Base-by-base conservation (phyloP, 2,888 invertebrate genomes). In the Lucinisca nassula region DNA sequence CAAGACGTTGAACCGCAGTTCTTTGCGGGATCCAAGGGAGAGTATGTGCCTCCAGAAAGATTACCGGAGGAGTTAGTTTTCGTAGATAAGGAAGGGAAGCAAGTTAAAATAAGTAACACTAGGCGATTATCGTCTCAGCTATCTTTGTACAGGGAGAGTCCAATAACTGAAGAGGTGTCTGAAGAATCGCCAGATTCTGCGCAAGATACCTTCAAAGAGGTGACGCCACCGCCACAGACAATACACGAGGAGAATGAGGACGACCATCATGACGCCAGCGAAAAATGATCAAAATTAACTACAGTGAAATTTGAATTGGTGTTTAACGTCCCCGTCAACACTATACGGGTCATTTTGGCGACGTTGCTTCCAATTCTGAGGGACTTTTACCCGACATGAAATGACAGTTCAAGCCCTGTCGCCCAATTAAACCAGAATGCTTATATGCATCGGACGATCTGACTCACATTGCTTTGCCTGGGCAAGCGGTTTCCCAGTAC, bases 1-100 rank as follows among this genome's bases (percentile, higher is more conserved):
- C 94, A 94, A 82, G 90, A 90, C 51, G 92, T 91, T 0, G 93
- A 92, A 70, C 94, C 94, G 0, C 58, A 92, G 12, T 94, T 94
- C 76, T 94, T 94, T 58, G 94, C 94, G 24, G 94, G 94, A 0
- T 89, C 89, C 17, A 88, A 84, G 4, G 85, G 88, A 0, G 80
- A 84, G 30, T 94, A 94, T 82, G 82, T 86, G 14, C 81, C 94
- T 38, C 94, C 94, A 4, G 93, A 93, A 24, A 87, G 92, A 74
- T 80, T 94, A 17, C 94, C 94, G 0, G 92, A 92, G 27, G 89
- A 90, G 45, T 74, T 93, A 14, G 90, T 91, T 0, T 92, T 92
- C 84, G 89, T 88, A 1, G 90, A 92, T 67, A 86, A 91, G 45
- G 88, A 85, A 24, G 88, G 88, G 0, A 85, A 83, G 27, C 86